These are phyloP conservation scores for Prosapia bicincta DNA, from an alignment of 2,888 invertebrate species.

Conservation along the genomic window DNA sequence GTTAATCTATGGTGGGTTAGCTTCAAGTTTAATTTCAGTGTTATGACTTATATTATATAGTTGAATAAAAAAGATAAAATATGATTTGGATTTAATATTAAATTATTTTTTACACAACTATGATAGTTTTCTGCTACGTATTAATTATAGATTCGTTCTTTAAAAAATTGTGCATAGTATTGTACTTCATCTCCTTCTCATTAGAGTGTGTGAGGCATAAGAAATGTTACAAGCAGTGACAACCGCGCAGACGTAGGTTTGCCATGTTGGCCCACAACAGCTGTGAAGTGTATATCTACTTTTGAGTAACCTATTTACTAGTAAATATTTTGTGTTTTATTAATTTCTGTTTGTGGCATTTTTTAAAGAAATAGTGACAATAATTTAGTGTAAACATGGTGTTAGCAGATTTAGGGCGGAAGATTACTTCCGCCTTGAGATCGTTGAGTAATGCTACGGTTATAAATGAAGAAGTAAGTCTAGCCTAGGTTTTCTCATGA, in stretches of 20 bases:
- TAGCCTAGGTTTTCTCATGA: not conserved
- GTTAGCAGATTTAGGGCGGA: slow-evolving; percentile 98
- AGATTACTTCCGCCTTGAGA: slow-evolving; percentile 97
- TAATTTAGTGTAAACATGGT: slow-evolving; percentile 67
- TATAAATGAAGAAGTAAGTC: slow-evolving; percentile 91
- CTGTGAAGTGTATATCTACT: slow-evolving; percentile 17
- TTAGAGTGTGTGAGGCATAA: no score
- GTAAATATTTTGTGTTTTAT: slow-evolving; percentile 12
- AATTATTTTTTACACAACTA: no score
- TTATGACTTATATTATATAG: no score
- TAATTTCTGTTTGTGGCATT: slow-evolving; percentile 10
- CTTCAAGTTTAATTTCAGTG: no score
- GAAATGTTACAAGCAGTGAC: not conserved
- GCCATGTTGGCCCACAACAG: slow-evolving; percentile 34
- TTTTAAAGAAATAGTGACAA: not conserved
- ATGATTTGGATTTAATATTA: no score
- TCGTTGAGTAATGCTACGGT: slow-evolving; percentile 97
- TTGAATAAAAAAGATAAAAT: no score
- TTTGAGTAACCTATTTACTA: slow-evolving; percentile 21
- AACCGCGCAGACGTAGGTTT: slow-evolving; percentile 4
- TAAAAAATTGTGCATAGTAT: no score
- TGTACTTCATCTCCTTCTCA: no score
- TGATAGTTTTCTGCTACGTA: no score
- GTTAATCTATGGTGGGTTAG: no score
- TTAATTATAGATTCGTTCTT: no score